Conservation (phyloP, 2,888 invertebrate genomes). For the Tenthredo amoena region DNA sequence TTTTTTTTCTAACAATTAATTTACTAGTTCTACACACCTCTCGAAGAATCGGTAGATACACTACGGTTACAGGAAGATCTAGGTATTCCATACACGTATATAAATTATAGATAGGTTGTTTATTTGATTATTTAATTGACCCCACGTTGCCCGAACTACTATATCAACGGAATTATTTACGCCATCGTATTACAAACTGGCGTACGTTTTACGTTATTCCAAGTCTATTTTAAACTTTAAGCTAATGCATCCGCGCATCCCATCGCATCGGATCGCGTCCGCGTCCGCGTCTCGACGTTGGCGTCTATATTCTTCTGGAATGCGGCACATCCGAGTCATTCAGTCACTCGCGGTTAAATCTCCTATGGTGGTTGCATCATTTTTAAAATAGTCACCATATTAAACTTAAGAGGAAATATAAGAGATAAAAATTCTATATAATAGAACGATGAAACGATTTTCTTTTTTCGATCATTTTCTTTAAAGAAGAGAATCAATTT, state of each 20-base stretch:
- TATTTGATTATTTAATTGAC: constrained; percentile 24
- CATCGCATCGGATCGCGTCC: not conserved
- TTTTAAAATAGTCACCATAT: not conserved
- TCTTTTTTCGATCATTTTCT: not conserved
- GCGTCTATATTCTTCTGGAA: not conserved
- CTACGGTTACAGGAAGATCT: no score
- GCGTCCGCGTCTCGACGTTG: not conserved
- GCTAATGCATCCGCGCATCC: not conserved
- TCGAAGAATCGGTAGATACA: no score
- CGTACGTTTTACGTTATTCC: not conserved
- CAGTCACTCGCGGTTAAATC: not conserved
- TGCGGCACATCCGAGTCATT: not conserved
- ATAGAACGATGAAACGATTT: not conserved
- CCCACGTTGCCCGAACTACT: not conserved
- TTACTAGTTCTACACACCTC: no score
- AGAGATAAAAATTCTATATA: not conserved
- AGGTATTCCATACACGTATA: not conserved
- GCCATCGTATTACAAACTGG: not conserved
- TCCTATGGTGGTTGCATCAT: not conserved
- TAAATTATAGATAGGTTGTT: not conserved
- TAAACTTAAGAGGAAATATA: not conserved
- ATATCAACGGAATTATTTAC: constrained; percentile 4
- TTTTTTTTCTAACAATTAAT: not conserved
- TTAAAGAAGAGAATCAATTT: not conserved
- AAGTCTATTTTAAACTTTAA: constrained; percentile 7